Conservation (phyloP, 2,888 invertebrate species). For the Drosophila bunnanda region DNA sequence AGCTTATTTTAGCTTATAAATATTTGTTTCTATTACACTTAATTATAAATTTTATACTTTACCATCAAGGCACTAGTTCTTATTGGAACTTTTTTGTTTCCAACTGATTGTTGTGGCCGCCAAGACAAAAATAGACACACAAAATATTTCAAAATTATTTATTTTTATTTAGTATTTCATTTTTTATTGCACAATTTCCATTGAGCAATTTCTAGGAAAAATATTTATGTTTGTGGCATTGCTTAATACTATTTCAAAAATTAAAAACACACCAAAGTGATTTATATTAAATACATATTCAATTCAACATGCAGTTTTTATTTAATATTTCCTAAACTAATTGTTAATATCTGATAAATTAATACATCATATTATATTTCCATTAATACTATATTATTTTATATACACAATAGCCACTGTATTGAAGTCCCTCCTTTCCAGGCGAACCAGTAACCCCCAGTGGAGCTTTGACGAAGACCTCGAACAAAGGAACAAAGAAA, state of each 20-base stretch:
- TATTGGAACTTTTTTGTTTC: background rate
- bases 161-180: background rate
- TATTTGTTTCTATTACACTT: background rate
- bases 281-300: background rate
- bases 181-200: background rate
- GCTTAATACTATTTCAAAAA: background rate
- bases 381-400: too few relatives aligned
- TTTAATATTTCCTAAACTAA: too few relatives aligned
- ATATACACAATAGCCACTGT: slow-evolving; percentile 2
- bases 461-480: slow-evolving; percentile 33
- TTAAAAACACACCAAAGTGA: background rate
- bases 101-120: background rate
- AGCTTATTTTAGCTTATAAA: background rate
- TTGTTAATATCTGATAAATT: too few relatives aligned
- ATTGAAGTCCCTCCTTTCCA: slow-evolving; percentile 7
- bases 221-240: background rate
- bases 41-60: background rate
- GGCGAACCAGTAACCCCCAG: slow-evolving; percentile 32
- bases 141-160: background rate
- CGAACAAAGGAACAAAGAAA: slow-evolving; percentile 46
- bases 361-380: too few relatives aligned
- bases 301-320: background rate
- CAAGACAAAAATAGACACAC: background rate
- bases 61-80: background rate
- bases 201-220: background rate